Evolutionary conservation across 2,797 vertebrate species (phyloP), one percentile per base, ranked within the genome.

Genomic region (Malacoraja senta): DNA sequence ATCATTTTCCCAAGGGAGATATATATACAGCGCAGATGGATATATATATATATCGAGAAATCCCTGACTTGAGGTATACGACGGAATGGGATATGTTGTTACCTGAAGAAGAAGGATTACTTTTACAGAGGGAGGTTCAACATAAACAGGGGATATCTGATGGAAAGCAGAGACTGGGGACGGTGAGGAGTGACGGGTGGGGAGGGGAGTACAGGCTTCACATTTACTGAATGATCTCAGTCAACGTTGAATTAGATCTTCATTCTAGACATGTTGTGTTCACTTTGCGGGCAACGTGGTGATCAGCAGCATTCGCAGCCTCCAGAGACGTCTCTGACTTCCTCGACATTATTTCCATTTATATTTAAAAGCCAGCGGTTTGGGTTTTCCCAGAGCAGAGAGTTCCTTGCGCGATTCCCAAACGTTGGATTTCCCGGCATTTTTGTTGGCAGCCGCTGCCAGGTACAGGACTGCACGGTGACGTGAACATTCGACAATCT

Each of bases 261-360:
- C 96, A 96, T 97, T 96, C 95, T 95, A 32, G 76, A 94, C 95
- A 94, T 95, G 94, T 95, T 95, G 94, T 95, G 94, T 95, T 95
- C 93, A 92, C 68, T 72, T 78, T 93, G 94, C 94, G 81, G 93
- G 84, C 26, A 93, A 95, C 94, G 95, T 1, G 93, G 93, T 93
- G 93, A 72, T 93, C 92, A 94, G 93, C 88, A 94, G 94, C 93
- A 94, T 95, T 96, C 95, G 95, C 94, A 96, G 94, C 95, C 96
- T 95, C 96, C 76, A 94, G 95, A 95, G 96, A 94, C 93, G 96
- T 97, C 97, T 97, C 96, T 97, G 96, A 96, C 96, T 96, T 94
- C 93, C 95, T 96, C 95, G 97, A 96, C 97, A 96, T 97, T 95
- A 96, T 96, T 95, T 96, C 96, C 94, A 97, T 97, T 97, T 97